Evolutionary conservation across 2,113 vertebrate genomes (phyloP).

Genomic region (Heliornis fulica): DNA sequence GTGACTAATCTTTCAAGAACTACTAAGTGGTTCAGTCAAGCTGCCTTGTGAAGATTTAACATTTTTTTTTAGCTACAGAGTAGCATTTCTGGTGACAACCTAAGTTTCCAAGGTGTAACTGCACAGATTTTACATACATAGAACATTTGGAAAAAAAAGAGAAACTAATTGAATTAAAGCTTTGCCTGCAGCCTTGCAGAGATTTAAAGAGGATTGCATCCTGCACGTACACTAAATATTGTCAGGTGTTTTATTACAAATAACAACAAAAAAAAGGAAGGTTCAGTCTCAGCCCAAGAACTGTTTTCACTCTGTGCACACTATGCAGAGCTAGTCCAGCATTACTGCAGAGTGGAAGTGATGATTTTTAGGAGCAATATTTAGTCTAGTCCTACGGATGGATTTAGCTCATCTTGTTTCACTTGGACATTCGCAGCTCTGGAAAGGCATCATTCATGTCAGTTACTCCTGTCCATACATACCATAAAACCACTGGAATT

Average conservation of each 20-base stretch:
- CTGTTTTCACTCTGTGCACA: neutral
- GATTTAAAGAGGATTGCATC: neutral
- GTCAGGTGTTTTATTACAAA: neutral
- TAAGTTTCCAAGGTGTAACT: neutral
- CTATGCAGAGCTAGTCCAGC: neutral
- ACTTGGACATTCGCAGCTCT: neutral
- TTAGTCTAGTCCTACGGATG: slow-evolving; percentile 11
- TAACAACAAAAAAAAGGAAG: neutral
- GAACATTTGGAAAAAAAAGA: neutral
- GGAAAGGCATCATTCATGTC: neutral
- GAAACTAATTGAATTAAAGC: neutral
- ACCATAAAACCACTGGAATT: neutral
- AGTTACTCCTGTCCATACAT: neutral
- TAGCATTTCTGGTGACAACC: neutral
- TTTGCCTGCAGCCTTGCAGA: neutral
- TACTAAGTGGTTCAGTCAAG: neutral
- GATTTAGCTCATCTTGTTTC: slow-evolving; percentile 12
- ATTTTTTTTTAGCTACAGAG: neutral
- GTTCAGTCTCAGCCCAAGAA: neutral
- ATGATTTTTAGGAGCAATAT: slow-evolving; percentile 38
- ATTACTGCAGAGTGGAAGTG: neutral
- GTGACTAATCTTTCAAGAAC: neutral
- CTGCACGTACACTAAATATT: neutral
- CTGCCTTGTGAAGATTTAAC: neutral
- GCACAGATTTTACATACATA: neutral